Percentiles rank a stretch among this genome's conserved stretches.
These are phyloP conservation scores for Pantherophis alleghaniensis DNA, from an alignment of 2,797 vertebrate genomes.

Conservation along the genomic window DNA sequence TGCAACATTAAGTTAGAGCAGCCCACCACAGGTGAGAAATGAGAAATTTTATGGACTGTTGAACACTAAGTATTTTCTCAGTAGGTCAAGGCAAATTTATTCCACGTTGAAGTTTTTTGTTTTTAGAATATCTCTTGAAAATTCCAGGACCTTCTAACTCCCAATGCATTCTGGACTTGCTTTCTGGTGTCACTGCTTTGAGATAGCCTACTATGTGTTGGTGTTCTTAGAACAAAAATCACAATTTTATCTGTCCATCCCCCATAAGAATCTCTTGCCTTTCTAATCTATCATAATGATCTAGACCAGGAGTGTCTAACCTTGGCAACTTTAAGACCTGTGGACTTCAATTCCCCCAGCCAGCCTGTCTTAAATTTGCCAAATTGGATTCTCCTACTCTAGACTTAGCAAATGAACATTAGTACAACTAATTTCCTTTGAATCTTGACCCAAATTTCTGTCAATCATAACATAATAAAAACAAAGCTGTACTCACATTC, in stretches of 20 bases:
- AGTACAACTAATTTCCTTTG: neutral
- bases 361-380: neutral
- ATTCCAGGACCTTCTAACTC: constrained; percentile 19
- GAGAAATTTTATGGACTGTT: constrained; percentile 55
- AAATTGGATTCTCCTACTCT: neutral
- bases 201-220: constrained; percentile 5
- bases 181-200: constrained; percentile 6
- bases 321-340: neutral
- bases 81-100: constrained; percentile 40
- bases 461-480: neutral
- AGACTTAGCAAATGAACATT: neutral
- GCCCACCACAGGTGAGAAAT: constrained; percentile 51
- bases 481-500: neutral
- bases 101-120: constrained; percentile 36
- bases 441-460: neutral
- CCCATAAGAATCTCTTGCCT: neutral
- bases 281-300: neutral
- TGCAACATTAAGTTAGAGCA: constrained; percentile 5
- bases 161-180: neutral
- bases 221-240: neutral
- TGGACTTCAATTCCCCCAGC: neutral
- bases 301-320: neutral
- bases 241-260: rapidly evolving
- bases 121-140: constrained; percentile 47
- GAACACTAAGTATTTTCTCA: constrained; percentile 49